Base-by-base conservation (phyloP, 2,797 vertebrate genomes). In the Esox masquinongy region DNA sequence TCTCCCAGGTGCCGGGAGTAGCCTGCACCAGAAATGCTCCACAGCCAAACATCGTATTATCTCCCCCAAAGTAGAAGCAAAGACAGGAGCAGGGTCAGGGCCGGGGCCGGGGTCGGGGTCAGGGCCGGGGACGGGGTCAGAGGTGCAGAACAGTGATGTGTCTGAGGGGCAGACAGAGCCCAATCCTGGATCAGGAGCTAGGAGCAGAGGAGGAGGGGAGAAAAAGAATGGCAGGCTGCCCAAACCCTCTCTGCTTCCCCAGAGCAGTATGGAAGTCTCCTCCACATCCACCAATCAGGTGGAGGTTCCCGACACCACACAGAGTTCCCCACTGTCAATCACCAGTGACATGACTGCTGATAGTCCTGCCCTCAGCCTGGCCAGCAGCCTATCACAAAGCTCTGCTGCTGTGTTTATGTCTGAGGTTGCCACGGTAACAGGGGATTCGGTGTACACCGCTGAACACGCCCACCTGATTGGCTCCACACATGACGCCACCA, bases 41-140 rank as follows among this genome's bases (percentile, higher is more conserved):
- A 99, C 97, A 89, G 97, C 97, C 95, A 99, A 99, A 92, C 98
- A 99, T 87, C 97, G 98, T 82, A 98, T 99, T 95, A 99, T 99
- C 92, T 99, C 98, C 68, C 98, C 98, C 80, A 99, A 99, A 92
- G 96, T 97, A 77, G 98, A 99, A 88, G 94, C 97, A 2, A 94
- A 97, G 88, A 89, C 94, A 34, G 86, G 79, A 75, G 86, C 56
- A 92, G 96, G 80, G 86, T 96, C 56, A 92, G 96, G 80, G 86
- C 96, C 85, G 79, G 93, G 86, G 79, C 94, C 87, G 92, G 94
- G 89, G 73, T 93, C 85, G 94, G 59, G 95, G 86, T 89, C 95
- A 0, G 96, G 84, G 83, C 94, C 61, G 86, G 84, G 66, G 81
- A 95, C 90, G 93, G 96, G 90, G 78, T 93, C 97, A 0, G 98